phyloP scores from a whole-genome alignment of 1,140 invertebrate genomes.

The Anastrepha ludens region DNA sequence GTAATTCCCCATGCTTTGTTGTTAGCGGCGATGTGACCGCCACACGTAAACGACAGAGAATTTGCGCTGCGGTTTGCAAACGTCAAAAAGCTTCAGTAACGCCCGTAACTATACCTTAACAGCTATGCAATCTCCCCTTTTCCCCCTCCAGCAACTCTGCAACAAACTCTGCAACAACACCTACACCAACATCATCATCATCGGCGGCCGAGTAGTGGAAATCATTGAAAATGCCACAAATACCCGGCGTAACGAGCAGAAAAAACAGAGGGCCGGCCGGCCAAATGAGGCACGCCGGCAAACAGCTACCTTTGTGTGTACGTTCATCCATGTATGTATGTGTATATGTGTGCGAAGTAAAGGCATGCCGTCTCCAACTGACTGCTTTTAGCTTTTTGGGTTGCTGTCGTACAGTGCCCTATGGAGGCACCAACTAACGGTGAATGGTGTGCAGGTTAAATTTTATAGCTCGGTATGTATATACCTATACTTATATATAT shows the following conservation, averaged over 20 bases:
- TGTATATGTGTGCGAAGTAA: neutral
- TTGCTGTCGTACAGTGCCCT: conserved; percentile 16
- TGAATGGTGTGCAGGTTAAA: neutral
- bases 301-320: neutral
- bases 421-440: neutral
- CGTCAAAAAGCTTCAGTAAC: conserved; percentile 22
- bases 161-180: neutral
- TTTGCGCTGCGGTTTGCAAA: conserved; percentile 19
- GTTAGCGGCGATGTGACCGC: neutral
- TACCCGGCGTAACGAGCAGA: conserved; percentile 24
- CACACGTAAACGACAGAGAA: conserved; percentile 9
- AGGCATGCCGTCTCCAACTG: conserved; percentile 4
- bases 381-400: neutral
- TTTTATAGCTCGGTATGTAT: neutral
- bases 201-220: neutral
- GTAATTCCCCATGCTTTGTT: neutral
- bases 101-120: neutral
- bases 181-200: neutral
- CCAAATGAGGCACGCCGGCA: conserved; percentile 12
- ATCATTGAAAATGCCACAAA: conserved; percentile 16
- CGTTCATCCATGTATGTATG: neutral
- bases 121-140: neutral
- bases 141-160: neutral
- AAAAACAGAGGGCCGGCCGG: conserved; percentile 4
- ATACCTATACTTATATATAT: too few species aligned